These are phyloP conservation scores for Botia almorhae DNA, from an alignment of 2,797 vertebrate genomes.

Conservation along the genomic window DNA sequence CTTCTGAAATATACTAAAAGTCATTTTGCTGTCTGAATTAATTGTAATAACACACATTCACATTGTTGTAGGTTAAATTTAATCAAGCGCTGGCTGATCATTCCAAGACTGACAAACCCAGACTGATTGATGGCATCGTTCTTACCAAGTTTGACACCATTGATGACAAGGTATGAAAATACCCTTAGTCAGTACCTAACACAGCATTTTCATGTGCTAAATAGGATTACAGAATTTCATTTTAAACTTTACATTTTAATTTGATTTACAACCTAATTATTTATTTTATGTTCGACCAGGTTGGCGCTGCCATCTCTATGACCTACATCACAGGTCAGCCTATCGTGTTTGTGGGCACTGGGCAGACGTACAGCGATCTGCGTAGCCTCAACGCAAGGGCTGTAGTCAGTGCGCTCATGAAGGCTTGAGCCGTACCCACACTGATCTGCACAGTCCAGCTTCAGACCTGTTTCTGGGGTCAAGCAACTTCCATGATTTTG, in stretches of 20 bases:
- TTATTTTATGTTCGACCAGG: constrained; percentile 71
- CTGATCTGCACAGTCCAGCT: neutral
- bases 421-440: constrained; percentile 80
- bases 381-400: constrained; percentile 96
- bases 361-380: constrained; percentile 98
- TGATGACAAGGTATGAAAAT: constrained; percentile 88
- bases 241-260: neutral
- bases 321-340: constrained; percentile 99
- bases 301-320: constrained; percentile 98
- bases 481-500: neutral
- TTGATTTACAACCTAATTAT: neutral
- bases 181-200: neutral
- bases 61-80: constrained; percentile 89
- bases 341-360: constrained; percentile 97
- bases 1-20: neutral
- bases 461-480: neutral
- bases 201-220: neutral
- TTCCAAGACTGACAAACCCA: constrained; percentile 93
- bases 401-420: constrained; percentile 96
- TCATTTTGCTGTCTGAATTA: neutral
- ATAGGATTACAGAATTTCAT: neutral
- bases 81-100: constrained; percentile 98
- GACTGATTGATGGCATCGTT: constrained; percentile 96
- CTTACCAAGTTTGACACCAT: constrained; percentile 99
- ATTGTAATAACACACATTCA: neutral